phyloP scores from a whole-genome alignment of 2,113 vertebrate species.

The Budorcas taxicolor region DNA sequence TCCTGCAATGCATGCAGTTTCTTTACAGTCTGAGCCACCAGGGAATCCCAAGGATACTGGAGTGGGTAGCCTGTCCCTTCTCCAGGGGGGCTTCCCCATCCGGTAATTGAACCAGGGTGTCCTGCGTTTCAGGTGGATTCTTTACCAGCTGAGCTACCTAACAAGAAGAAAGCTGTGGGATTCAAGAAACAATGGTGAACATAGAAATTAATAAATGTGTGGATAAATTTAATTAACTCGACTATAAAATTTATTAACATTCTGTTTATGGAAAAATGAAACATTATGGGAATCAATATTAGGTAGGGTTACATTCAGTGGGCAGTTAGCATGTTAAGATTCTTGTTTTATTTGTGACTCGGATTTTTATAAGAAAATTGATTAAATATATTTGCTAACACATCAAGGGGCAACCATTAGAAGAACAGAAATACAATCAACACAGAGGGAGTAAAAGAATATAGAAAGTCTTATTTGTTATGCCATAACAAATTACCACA shows the following conservation, averaged over 20 bases:
- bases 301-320: neutral
- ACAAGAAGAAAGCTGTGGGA: neutral
- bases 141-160: neutral
- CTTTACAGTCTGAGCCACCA: neutral
- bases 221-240: neutral
- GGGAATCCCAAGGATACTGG: neutral
- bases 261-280: conserved; percentile 17
- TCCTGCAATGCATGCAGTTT: neutral
- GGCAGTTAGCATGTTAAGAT: neutral
- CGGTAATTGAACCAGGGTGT: neutral
- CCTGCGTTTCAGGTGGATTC: neutral
- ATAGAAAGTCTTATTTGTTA: neutral
- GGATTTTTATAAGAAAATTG: neutral
- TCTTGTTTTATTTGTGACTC: conserved; percentile 4
- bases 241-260: neutral
- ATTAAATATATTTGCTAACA: neutral
- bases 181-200: neutral
- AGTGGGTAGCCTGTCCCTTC: neutral
- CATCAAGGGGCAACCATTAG: neutral
- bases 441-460: neutral
- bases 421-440: neutral
- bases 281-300: neutral
- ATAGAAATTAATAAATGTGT: neutral
- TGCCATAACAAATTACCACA: neutral
- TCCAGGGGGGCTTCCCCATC: neutral